Evolutionary conservation across 2,888 invertebrate species (phyloP), one percentile per base, ranked within the genome.

Genomic region (Noctuana brunneofusca): DNA sequence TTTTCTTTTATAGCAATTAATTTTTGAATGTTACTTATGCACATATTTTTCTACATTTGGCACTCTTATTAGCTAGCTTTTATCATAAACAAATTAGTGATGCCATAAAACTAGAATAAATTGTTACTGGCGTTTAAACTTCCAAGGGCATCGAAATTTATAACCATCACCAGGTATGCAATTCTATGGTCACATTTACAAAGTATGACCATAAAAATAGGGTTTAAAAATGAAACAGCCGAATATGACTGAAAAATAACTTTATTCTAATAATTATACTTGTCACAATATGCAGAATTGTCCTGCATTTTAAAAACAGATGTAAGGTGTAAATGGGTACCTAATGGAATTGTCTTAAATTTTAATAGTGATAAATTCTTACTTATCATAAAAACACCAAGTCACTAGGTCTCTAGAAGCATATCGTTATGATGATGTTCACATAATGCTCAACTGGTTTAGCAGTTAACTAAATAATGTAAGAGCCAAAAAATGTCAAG

Each of bases 211-310:
- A 38, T 2, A 38, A 14, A 20, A 46, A 46, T 6, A 8, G 18
- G 32, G 12, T 27, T 4, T 11, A 30, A 12, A 82, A 88, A 86
- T 84, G 75, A 89, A 87, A 87, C 83, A 69, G 71, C 74, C 71
- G 4, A 48, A 64, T 70, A 67, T 76, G 86, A 88, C 86, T 88
- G 88, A 87, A 90, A 89, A 91, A 90, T 90, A 91, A 86, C 83
- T 90, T 89, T 89, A 90, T 88, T 90, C 88, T 89, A 89, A 81
- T 83, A 82, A 83, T 84, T 84, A 86, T 86, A 83, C 82, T 87
- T 80, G 80, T 83, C 83, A 86, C 80, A 86, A 84, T 83, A 85
- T 88, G 87, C 84, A 87, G 86, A 81, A 78, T 78, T 70, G 72
- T 77, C 78, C 78, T 79, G 79, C 80, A 87, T 82, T 83, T 83